A percentile compares a stretch with the other conserved stretches of the same genome.
phyloP scores from a whole-genome alignment of 1,140 invertebrate species.

The Dolichoris vasculosae region DNA sequence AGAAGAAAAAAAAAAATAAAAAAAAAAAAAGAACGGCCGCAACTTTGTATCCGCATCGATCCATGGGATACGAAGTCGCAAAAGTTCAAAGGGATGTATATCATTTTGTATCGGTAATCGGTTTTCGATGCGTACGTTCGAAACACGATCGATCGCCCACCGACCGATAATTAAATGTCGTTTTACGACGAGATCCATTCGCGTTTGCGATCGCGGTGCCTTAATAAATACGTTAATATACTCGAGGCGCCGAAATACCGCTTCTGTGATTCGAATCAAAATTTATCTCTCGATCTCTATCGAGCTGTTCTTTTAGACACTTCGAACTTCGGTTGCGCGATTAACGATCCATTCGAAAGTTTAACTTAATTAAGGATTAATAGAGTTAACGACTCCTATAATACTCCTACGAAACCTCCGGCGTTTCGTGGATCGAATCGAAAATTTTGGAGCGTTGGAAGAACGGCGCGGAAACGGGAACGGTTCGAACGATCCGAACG shows the following conservation, averaged over 20 bases:
- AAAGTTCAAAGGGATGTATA: constrained; percentile 40
- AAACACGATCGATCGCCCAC: constrained; percentile 10
- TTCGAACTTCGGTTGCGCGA: background rate
- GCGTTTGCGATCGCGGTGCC: background rate
- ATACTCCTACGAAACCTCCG: background rate
- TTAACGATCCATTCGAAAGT: background rate
- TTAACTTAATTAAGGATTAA: constrained; percentile 20
- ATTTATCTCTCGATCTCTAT: background rate
- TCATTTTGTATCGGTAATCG: constrained; percentile 14
- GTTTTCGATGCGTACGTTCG: constrained; percentile 32
- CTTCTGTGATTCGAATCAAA: constrained; percentile 24
- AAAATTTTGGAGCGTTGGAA: background rate
- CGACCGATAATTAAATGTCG: constrained; percentile 42
- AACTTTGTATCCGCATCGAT: constrained; percentile 42
- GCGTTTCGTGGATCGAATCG: background rate
- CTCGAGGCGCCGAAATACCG: constrained; percentile 20
- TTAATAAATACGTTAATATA: constrained; percentile 27
- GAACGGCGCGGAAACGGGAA: too few species aligned
- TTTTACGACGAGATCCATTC: constrained; percentile 29
- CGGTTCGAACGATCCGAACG: too few species aligned
- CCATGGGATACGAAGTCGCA: background rate
- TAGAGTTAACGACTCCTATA: background rate
- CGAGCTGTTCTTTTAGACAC: background rate
- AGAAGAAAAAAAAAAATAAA: background rate
- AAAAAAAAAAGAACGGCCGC: background rate